Conservation (phyloP, 1,140 invertebrate genomes). For the Macrobrachium nipponense region DNA sequence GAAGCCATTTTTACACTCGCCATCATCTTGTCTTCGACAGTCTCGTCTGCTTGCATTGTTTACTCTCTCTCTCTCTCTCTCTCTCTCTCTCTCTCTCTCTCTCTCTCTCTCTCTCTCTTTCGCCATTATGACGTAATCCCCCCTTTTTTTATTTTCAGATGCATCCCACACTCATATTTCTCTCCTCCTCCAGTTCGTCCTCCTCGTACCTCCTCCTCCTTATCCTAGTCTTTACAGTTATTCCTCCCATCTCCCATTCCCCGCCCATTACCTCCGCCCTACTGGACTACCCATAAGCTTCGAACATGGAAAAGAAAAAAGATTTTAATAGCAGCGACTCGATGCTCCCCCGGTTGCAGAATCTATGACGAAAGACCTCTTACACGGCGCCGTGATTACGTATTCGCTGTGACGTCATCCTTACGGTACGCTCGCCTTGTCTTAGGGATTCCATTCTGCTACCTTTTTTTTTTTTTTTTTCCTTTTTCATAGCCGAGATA, state of each 20-base stretch:
- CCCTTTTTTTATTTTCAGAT: not conserved
- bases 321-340: too few species aligned
- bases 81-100: constrained; percentile 3
- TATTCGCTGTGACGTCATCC: too few species aligned
- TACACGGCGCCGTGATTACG: too few species aligned
- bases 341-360: too few species aligned
- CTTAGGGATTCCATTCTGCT: too few species aligned
- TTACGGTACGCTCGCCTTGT: too few species aligned
- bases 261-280: not conserved
- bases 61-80: not conserved
- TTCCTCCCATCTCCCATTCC: not conserved
- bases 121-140: not conserved
- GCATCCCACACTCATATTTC: not conserved
- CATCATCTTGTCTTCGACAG: not conserved
- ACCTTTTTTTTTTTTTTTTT: too few species aligned
- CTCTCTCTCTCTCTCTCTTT: constrained; percentile 16
- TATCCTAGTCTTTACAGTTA: not conserved
- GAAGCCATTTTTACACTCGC: too few species aligned
- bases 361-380: too few species aligned
- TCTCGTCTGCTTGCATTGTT: not conserved
- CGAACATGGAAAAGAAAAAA: too few species aligned
- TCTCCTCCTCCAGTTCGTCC: not conserved
- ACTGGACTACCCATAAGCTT: too few species aligned
- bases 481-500: too few species aligned
- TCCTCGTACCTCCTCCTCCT: not conserved